phyloP scores from a whole-genome alignment of 1,140 invertebrate genomes.

The Stenopsyche tienmushanensis region DNA sequence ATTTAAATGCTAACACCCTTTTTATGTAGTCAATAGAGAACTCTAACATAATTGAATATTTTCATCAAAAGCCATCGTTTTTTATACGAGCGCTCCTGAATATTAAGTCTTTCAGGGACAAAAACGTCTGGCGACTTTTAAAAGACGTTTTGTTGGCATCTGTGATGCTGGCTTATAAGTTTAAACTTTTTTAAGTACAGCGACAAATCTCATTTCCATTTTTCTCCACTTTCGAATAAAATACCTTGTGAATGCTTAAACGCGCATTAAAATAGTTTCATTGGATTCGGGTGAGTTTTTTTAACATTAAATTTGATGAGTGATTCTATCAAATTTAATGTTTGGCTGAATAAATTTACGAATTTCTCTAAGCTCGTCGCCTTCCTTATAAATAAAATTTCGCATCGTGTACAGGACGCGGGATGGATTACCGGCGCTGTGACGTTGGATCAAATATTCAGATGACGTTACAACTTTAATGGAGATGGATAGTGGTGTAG shows the following conservation, averaged over 20 bases:
- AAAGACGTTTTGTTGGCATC: background rate
- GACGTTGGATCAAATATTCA: background rate
- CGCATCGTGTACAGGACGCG: background rate
- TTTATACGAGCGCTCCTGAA: background rate
- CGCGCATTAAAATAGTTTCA: background rate
- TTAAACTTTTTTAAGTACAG: background rate
- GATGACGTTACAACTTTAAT: conserved; percentile 11
- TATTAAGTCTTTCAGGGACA: background rate
- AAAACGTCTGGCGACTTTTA: background rate
- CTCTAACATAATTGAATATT: background rate
- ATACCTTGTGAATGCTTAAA: no score
- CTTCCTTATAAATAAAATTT: background rate
- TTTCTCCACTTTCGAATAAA: no score
- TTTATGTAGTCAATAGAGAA: no score
- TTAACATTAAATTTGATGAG: no score
- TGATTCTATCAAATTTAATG: no score
- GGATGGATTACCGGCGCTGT: background rate
- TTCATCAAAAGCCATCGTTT: background rate
- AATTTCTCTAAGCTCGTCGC: background rate
- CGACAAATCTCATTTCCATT: background rate
- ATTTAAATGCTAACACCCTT: no score
- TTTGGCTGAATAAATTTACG: background rate
- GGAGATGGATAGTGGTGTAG: background rate
- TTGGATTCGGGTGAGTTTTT: no score
- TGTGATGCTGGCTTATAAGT: background rate